Evolutionary conservation across 1,140 invertebrate genomes (phyloP), one percentile per base, ranked within the genome.

Genomic region (Lepidotrigona ventralis): DNA sequence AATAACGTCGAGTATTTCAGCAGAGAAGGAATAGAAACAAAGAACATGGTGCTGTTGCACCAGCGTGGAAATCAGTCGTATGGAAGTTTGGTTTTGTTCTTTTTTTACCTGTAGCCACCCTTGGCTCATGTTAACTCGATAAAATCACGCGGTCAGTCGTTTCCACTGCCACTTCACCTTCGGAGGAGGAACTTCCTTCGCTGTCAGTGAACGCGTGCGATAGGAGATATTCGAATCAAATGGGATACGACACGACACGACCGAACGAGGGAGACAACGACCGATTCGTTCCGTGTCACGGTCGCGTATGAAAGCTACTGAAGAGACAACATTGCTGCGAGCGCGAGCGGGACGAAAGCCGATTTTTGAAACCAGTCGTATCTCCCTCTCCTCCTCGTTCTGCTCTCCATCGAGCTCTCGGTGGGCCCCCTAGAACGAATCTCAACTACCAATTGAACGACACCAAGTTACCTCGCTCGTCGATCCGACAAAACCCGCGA

Each of bases 301-400:
- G 29, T 87, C 82, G 71, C 46, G 83, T 85, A 46, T 63, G 74
- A 73, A 63, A 75, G 58, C 82, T 58, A 88, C 86, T 87, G 79
- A n/a, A 83, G 79, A 83, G 72, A 83, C 66, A 78, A 79, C 56
- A 82, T 85, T 87, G 60, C 71, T 54, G 78, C 75, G 74, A 79
- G 75, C 46, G 78, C 75, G 74, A 79, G 73, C 73, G 54, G 74
- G 76, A 51, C 71, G 69, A 58, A 84, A 87, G 86, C 82, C 64
- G 86, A 85, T 87, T 88, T 88, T 88, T 79, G 79, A 88, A 88
- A 88, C 78, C 46, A 79, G 77, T 86, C 78, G 69, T 68, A 79
- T 73, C 76, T 73, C 69, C 77, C 69, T 70, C 81, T 72, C 76
- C 58, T 66, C 76, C 19, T 69, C n/a, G n/a, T n/a, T n/a, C n/a